phyloP scores from a whole-genome alignment of 2,888 invertebrate species.

The Adela reaumurella region DNA sequence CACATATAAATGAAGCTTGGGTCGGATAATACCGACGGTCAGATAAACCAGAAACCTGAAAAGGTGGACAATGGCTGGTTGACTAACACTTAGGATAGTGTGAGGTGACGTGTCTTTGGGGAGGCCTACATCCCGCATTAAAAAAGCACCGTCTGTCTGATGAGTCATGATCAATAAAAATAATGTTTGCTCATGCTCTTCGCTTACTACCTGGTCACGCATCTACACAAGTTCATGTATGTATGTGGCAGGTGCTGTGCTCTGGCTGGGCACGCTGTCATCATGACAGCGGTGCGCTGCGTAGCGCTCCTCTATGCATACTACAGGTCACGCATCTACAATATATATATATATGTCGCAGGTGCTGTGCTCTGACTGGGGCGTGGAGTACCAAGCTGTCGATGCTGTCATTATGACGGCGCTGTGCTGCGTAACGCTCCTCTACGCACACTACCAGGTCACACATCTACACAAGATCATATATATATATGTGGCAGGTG shows the following conservation, averaged over 20 bases:
- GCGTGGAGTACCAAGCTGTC: conserved; percentile 80
- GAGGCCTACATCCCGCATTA: no score
- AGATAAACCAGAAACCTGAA: no score
- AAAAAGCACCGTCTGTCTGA: no score
- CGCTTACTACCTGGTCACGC: conserved; percentile 90
- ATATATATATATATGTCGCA: no score
- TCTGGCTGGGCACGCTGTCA: conserved; percentile 65
- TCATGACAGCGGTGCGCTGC: conserved; percentile 89
- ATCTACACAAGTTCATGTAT: conserved; percentile 84
- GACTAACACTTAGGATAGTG: no score
- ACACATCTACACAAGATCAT: conserved; percentile 84
- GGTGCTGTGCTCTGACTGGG: conserved; percentile 68
- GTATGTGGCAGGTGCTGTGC: conserved; percentile 31
- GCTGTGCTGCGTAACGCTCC: conserved; percentile 83
- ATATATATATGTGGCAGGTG: conserved; percentile 23
- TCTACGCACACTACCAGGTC: conserved; percentile 92
- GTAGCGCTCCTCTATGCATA: conserved; percentile 89
- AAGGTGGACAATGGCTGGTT: no score
- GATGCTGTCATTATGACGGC: conserved; percentile 90
- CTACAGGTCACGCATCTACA: conserved; percentile 86
- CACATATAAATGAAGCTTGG: no score
- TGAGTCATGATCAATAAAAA: no score
- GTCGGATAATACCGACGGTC: no score
- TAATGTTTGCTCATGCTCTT: no score
- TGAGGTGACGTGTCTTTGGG: no score